These are phyloP conservation scores for Crotophaga sulcirostris DNA, from an alignment of 2,113 vertebrate genomes.

Conservation along the genomic window DNA sequence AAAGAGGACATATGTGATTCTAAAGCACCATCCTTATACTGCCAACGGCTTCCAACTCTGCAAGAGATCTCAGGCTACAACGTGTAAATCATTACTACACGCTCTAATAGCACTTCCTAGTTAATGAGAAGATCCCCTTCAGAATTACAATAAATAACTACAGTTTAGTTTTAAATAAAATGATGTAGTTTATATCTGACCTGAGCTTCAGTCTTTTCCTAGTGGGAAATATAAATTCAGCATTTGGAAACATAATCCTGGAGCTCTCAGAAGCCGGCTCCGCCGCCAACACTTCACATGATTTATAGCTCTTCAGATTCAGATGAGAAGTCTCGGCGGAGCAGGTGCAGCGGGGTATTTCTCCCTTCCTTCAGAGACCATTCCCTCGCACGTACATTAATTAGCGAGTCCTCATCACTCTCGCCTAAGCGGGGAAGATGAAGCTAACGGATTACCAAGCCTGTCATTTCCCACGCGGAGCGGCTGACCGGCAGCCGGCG, in stretches of 20 bases:
- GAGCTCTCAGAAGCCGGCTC: constrained; percentile 8
- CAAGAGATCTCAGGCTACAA: background rate
- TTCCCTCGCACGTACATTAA: background rate
- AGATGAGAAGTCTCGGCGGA: constrained; percentile 26
- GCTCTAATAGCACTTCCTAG: background rate
- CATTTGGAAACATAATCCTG: constrained; percentile 50
- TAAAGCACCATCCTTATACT: background rate
- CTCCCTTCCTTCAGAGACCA: constrained; percentile 3
- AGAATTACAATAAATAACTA: constrained; percentile 28
- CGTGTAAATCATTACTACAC: background rate
- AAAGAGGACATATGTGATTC: background rate
- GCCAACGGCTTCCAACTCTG: background rate
- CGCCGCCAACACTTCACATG: constrained; percentile 30
- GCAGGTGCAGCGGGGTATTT: constrained; percentile 31
- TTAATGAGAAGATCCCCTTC: background rate
- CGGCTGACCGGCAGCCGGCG: background rate
- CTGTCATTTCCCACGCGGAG: background rate
- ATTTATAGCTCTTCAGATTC: constrained; percentile 40
- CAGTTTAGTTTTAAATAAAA: constrained; percentile 47
- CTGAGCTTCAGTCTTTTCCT: constrained; percentile 49
- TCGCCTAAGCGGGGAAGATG: background rate
- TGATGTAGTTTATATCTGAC: constrained; percentile 23
- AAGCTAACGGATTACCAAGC: background rate
- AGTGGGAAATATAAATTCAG: constrained; percentile 59
- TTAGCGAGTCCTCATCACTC: constrained; percentile 2